Conservation (phyloP, 2,113 vertebrate genomes). For the Ictalurus punctatus region DNA sequence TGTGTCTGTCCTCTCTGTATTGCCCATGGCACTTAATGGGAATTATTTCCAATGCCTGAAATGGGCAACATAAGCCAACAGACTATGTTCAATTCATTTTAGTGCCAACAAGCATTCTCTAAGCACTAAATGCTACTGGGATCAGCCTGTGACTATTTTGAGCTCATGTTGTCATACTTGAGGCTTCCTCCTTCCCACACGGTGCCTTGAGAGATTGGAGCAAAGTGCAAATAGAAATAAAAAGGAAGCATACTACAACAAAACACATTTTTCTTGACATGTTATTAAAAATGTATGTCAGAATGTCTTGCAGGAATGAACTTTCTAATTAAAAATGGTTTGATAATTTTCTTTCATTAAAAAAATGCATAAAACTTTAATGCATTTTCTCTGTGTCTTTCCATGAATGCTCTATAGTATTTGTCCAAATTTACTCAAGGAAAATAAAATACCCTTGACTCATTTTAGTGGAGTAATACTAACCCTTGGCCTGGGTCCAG, state of each 20-base stretch:
- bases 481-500: constrained; percentile 95
- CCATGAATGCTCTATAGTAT: not conserved
- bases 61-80: constrained; percentile 26
- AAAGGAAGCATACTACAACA: constrained; percentile 19
- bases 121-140: constrained; percentile 35
- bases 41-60: constrained; percentile 39
- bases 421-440: not conserved
- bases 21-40: constrained; percentile 29
- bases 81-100: constrained; percentile 21
- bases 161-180: constrained; percentile 46
- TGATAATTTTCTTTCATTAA: not conserved
- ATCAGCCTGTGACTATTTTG: constrained; percentile 36
- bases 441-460: not conserved
- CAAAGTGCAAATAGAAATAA: not conserved
- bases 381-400: not conserved
- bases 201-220: constrained; percentile 22
- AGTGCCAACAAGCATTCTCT: constrained; percentile 37
- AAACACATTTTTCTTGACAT: constrained; percentile 42
- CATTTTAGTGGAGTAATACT: constrained; percentile 8
- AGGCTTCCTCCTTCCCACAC: constrained; percentile 36
- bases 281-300: constrained; percentile 39
- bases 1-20: constrained; percentile 29
- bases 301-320: constrained; percentile 27
- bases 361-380: not conserved
- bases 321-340: constrained; percentile 7